Base-by-base conservation (phyloP, 2,888 invertebrate species). In the Trissoscelio sp. region DNA sequence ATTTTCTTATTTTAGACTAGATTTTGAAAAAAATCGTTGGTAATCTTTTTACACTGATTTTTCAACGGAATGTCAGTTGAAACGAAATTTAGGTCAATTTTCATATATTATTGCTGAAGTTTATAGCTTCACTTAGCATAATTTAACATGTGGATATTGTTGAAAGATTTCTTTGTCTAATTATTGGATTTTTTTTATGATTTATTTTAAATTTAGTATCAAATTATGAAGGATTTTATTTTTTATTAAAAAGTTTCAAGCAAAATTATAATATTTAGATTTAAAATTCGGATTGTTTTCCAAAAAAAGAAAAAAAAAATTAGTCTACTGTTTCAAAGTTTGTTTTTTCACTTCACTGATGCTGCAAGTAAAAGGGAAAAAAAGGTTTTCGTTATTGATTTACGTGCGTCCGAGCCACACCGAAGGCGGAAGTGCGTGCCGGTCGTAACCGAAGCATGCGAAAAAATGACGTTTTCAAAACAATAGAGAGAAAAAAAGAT, bases 331-430 rank as follows among this genome's bases (percentile, higher is more conserved):
- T 39, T 39, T 1, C 14, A 2, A 39, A 39, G 34, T 16, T 37
- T 14, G 12, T 37, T 14, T 22, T 37, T 64, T 34, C 46, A 18
- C 20, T 37, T 44, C 16, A 18, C 14, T 42, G 53, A 73, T 53
- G 60, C 42, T 62, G 62, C 53, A 12, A n/a, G 31, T 24, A 51
- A 31, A 55, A 64, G 42, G 44, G 34, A 53, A 73, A 44, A 73
- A 51, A 73, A 51, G 14, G 62, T 62, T 62, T 72, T 62, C 22
- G 62, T 62, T 73, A 73, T 73, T 64, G 73, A 73, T 73, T 73
- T 51, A 72, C 22, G 48, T 7, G 14, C 31, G 31, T 28, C 55
- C 20, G 14, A 18, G 28, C 53, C 51, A 55, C 11, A 22, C 44
- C 42, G 12, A 31, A 73, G 44, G 44, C 73, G 73, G 74, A 74